A percentile compares a stretch with the other conserved stretches of the same genome.
Conservation (phyloP, 2,113 vertebrate genomes). For the Salvelinus sp. region DNA sequence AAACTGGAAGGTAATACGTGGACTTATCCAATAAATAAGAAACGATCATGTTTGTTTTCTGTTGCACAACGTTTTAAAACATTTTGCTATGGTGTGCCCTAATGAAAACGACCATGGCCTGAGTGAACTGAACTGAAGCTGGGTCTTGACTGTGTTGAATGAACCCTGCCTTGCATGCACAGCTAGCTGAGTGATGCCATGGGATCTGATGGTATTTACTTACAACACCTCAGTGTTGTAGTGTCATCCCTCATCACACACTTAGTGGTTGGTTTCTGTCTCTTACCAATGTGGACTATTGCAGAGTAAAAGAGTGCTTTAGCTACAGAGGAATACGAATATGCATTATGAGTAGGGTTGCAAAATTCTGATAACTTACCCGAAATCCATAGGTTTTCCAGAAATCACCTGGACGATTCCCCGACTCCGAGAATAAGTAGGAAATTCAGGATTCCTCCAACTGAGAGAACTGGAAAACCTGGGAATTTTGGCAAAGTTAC, state of each 20-base stretch:
- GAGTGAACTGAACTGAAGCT: conserved; percentile 29
- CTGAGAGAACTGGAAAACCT: too few relatives aligned
- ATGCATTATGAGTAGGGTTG: conserved; percentile 74
- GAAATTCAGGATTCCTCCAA: too few relatives aligned
- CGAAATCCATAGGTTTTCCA: too few relatives aligned
- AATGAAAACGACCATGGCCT: neutral
- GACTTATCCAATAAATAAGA: too few relatives aligned
- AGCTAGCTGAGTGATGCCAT: conserved; percentile 24
- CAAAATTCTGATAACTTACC: too few relatives aligned
- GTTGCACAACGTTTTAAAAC: too few relatives aligned
- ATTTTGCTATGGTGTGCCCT: too few relatives aligned
- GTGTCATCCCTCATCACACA: conserved; percentile 67
- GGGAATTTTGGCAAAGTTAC: too few relatives aligned
- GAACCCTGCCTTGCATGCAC: conserved; percentile 45
- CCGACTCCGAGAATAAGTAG: too few relatives aligned
- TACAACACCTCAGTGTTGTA: conserved; percentile 78
- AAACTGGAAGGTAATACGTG: neutral
- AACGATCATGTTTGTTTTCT: too few relatives aligned
- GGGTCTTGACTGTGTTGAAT: conserved; percentile 30
- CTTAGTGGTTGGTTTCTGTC: conserved; percentile 70
- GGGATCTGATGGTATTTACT: conserved; percentile 63
- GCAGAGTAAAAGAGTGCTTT: conserved; percentile 72
- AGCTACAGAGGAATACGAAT: conserved; percentile 79
- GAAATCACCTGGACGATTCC: too few relatives aligned
- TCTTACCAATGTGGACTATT: conserved; percentile 70